A percentile compares a stretch with the other conserved stretches of the same genome.
Conservation (phyloP, 2,888 invertebrate genomes). For the Kuschelorhynchus macadamiae region DNA sequence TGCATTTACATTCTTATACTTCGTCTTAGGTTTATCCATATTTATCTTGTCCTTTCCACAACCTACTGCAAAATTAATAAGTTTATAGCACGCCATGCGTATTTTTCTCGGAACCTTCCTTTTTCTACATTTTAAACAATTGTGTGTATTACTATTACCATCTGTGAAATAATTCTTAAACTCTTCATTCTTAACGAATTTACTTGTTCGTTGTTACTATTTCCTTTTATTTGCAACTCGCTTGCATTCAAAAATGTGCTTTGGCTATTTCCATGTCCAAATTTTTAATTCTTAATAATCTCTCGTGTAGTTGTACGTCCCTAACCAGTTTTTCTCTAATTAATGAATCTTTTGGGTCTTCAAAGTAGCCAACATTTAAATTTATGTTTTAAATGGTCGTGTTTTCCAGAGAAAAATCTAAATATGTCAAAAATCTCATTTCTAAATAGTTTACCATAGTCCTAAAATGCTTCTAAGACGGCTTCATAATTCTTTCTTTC, state of each 20-base stretch:
- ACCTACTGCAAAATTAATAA: constrained; percentile 51
- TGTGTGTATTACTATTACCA: too few species aligned
- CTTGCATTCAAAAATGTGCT: constrained; percentile 50
- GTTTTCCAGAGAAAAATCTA: constrained; percentile 45
- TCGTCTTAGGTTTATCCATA: too few species aligned
- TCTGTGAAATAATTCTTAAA: too few species aligned
- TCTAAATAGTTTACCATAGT: constrained; percentile 37
- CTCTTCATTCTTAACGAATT: background rate
- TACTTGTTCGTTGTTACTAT: constrained; percentile 44
- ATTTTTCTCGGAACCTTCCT: constrained; percentile 47
- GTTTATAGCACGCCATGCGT: constrained; percentile 49
- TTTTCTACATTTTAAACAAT: constrained; percentile 44
- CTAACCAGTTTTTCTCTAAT: constrained; percentile 45
- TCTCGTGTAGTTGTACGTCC: constrained; percentile 51
- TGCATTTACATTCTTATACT: too few species aligned
- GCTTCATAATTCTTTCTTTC: too few species aligned
- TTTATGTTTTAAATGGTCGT: constrained; percentile 45
- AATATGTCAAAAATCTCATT: constrained; percentile 48
- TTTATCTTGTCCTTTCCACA: constrained; percentile 29
- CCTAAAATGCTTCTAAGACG: background rate
- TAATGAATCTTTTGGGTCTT: constrained; percentile 40
- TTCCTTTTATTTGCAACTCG: constrained; percentile 50
- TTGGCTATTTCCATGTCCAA: constrained; percentile 43
- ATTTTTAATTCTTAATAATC: constrained; percentile 37
- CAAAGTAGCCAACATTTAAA: constrained; percentile 46